These are phyloP conservation scores for Taphrorychus bicolor DNA, from an alignment of 2,888 invertebrate species.

Conservation along the genomic window DNA sequence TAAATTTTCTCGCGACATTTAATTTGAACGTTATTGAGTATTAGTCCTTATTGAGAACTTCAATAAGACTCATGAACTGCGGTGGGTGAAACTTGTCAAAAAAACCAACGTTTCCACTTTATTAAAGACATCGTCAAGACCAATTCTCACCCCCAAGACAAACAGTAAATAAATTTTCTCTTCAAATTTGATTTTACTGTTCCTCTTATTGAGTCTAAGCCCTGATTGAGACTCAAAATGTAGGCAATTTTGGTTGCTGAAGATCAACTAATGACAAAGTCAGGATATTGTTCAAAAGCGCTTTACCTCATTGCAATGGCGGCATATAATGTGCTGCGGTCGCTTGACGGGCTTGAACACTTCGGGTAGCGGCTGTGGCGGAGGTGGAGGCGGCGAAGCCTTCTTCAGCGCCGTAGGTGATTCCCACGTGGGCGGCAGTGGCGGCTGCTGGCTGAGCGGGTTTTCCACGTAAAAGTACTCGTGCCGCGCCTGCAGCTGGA, in stretches of 20 bases:
- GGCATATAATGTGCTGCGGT: constrained; percentile 59
- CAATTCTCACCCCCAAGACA: not conserved
- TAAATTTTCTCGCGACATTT: too few species aligned
- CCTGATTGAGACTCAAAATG: not conserved
- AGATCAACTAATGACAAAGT: too few species aligned
- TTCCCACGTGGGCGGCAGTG: constrained; percentile 57
- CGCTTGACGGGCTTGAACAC: constrained; percentile 39
- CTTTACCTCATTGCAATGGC: constrained; percentile 74
- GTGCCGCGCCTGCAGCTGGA: constrained; percentile 81
- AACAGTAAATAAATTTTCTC: too few species aligned
- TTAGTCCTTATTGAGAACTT: too few species aligned
- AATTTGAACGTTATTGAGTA: too few species aligned
- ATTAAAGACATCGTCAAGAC: too few species aligned
- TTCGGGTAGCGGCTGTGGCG: constrained; percentile 61
- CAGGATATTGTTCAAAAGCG: too few species aligned
- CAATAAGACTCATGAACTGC: too few species aligned
- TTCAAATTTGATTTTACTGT: too few species aligned
- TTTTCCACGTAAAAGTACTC: constrained; percentile 87
- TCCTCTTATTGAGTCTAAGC: too few species aligned
- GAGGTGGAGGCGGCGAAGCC: constrained; percentile 55
- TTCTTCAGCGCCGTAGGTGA: constrained; percentile 72
- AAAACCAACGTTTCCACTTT: too few species aligned
- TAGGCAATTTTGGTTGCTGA: not conserved
- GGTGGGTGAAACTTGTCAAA: too few species aligned
- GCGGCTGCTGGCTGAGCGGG: constrained; percentile 53